Percentiles rank a stretch among this genome's conserved stretches.
Conservation (phyloP, 2,888 invertebrate genomes). For the Drosophila villosipedis region DNA sequence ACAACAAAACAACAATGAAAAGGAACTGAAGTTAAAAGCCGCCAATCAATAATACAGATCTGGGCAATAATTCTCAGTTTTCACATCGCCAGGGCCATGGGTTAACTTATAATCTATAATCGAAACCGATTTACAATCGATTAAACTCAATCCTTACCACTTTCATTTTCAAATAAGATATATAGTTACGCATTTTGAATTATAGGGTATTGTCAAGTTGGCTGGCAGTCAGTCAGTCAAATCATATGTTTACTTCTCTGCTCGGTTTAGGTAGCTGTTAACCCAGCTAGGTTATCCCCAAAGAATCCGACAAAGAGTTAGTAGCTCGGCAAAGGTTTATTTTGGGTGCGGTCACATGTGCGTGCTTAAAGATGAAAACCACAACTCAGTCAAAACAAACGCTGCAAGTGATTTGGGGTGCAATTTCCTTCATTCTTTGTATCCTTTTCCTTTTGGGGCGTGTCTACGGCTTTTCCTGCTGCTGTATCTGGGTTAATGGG, state of each 20-base stretch:
- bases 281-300: conserved; percentile 19
- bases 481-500: conserved; percentile 67
- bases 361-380: conserved; percentile 22
- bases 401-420: conserved; percentile 46
- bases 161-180: too few species aligned
- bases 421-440: conserved; percentile 16
- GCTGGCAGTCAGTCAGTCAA: conserved; percentile 40
- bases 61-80: background rate
- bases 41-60: background rate
- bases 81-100: background rate
- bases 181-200: background rate
- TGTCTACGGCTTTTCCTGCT: conserved; percentile 22
- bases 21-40: background rate
- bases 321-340: conserved; percentile 22
- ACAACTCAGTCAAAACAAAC: conserved; percentile 18
- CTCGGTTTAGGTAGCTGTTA: conserved; percentile 28
- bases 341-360: conserved; percentile 59
- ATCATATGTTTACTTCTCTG: conserved; percentile 26
- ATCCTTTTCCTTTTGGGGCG: conserved; percentile 7
- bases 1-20: background rate
- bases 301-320: conserved; percentile 8
- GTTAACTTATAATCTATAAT: background rate
- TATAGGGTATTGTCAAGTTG: background rate
- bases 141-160: background rate
- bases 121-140: background rate